Evolutionary conservation across 1,140 invertebrate genomes (phyloP).

Genomic region (Myzus persicae): DNA sequence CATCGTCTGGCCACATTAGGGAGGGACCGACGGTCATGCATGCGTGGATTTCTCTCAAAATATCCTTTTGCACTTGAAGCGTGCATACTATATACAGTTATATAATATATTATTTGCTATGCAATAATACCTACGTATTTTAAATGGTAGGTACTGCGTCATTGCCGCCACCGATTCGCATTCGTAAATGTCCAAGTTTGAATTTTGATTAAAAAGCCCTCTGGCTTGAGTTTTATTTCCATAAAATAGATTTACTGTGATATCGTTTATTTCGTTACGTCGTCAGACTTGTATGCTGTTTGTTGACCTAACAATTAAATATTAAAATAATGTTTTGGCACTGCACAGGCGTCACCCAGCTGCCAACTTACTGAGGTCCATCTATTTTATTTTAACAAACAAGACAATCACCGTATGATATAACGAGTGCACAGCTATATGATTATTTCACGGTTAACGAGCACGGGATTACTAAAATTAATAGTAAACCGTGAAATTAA

Average conservation of each 20-base stretch:
- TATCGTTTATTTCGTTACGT: neutral
- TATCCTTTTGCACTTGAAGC: neutral
- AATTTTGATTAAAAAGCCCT: neutral
- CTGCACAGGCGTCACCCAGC: neutral
- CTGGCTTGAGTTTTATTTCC: neutral
- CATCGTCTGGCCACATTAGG: neutral
- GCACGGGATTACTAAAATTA: neutral
- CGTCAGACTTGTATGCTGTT: neutral
- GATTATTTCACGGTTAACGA: neutral
- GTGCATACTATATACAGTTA: neutral
- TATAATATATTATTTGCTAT: neutral
- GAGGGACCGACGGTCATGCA: neutral
- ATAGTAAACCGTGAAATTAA: neutral
- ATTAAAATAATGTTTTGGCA: neutral
- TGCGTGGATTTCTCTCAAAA: neutral
- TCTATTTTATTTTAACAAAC: neutral
- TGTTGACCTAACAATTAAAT: neutral
- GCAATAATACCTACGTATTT: neutral
- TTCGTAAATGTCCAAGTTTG: neutral
- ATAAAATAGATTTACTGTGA: neutral
- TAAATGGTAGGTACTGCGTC: neutral
- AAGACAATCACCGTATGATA: neutral
- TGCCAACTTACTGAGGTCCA: neutral
- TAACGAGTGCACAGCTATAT: neutral
- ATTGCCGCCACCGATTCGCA: neutral